Conservation (phyloP, 2,797 vertebrate genomes). For the Loriculus beryllinus region DNA sequence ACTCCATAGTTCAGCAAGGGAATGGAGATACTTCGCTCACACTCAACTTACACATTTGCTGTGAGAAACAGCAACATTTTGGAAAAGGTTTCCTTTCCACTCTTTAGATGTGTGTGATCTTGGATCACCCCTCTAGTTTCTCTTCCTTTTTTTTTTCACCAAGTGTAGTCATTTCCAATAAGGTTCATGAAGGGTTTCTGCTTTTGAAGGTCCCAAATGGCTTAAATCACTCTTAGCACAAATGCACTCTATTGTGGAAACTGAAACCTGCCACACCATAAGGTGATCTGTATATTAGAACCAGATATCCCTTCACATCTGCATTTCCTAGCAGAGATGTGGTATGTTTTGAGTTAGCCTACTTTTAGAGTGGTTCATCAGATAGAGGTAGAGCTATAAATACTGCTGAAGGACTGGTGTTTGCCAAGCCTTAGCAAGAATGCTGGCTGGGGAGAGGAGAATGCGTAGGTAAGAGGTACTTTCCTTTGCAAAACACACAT, state of each 20-base stretch:
- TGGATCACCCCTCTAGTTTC: slow-evolving; percentile 42
- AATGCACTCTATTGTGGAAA: slow-evolving; percentile 71
- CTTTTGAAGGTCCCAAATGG: slow-evolving; percentile 71
- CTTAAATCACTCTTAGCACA: slow-evolving; percentile 65
- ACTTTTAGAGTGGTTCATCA: slow-evolving; percentile 54
- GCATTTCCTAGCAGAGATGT: slow-evolving; percentile 28
- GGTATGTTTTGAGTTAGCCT: slow-evolving; percentile 64
- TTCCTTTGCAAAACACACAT: neutral
- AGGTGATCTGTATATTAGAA: slow-evolving; percentile 70
- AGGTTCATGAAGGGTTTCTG: slow-evolving; percentile 57
- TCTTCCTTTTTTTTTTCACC: slow-evolving; percentile 37
- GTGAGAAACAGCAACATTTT: slow-evolving; percentile 32
- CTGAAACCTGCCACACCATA: slow-evolving; percentile 69
- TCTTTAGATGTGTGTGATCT: slow-evolving; percentile 49
- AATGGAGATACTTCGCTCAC: neutral
- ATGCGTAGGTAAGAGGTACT: neutral
- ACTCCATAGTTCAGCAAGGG: neutral
- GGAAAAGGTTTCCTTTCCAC: slow-evolving; percentile 15
- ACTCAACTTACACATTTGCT: neutral
- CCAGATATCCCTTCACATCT: slow-evolving; percentile 64
- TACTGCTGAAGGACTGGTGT: neutral
- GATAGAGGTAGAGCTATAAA: slow-evolving; percentile 49
- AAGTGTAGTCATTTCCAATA: slow-evolving; percentile 66
- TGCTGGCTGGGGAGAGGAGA: neutral
- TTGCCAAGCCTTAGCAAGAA: neutral